phyloP scores from a whole-genome alignment of 2,888 invertebrate genomes.

The Drosophila atripex region DNA sequence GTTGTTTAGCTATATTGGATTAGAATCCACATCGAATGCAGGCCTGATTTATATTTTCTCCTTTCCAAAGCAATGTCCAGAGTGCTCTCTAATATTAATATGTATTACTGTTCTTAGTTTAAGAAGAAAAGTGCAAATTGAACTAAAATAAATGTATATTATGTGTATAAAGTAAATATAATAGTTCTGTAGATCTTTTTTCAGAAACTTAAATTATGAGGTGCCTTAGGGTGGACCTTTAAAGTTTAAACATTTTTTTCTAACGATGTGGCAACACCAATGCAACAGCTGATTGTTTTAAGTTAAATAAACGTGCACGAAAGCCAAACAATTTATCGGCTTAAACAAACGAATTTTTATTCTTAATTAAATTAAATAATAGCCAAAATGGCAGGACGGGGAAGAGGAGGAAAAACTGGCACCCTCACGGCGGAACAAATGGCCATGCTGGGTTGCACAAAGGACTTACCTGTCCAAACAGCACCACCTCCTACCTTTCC shows the following conservation, averaged over 20 bases:
- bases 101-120: constrained; percentile 24
- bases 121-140: constrained; percentile 50
- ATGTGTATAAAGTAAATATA: constrained; percentile 12
- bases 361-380: neutral
- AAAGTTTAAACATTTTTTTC: neutral
- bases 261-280: constrained; percentile 41
- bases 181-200: neutral
- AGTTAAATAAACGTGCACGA: constrained; percentile 49
- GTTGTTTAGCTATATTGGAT: constrained; percentile 1
- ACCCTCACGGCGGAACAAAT: constrained; percentile 83
- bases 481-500: constrained; percentile 87
- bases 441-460: constrained; percentile 81
- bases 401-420: constrained; percentile 80
- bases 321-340: constrained; percentile 6
- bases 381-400: constrained; percentile 81
- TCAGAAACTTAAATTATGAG: neutral
- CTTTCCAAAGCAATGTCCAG: constrained; percentile 8
- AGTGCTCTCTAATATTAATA: constrained; percentile 18
- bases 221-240: neutral
- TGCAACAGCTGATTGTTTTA: constrained; percentile 44
- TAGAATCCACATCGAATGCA: neutral
- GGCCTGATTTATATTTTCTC: neutral
- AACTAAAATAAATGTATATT: constrained; percentile 41
- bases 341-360: constrained; percentile 26
- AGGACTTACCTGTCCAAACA: constrained; percentile 85